Evolutionary conservation across 1,140 invertebrate species (phyloP), one percentile per base, ranked within the genome.

Genomic region (Matsumurasca onukii): DNA sequence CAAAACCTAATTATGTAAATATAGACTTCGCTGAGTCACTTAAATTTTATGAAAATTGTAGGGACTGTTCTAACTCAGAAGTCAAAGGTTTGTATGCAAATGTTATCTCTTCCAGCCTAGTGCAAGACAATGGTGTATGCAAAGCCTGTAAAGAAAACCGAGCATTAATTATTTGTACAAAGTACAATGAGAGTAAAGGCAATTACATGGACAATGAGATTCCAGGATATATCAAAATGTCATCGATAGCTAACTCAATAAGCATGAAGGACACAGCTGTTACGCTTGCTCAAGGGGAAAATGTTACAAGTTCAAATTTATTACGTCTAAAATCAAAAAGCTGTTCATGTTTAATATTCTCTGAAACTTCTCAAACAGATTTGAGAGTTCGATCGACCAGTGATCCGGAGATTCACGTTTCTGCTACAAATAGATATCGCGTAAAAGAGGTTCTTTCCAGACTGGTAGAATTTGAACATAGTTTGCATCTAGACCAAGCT

Each of bases 1-100:
- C n/a, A 51, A 51, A 3, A 20, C n/a, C 49, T 9, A 51, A 51
- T n/a, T 51, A 51, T 22, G 49, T 51, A 12, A 51, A 51, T 22
- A 12, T 51, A 20, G 49, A 51, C n/a, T 51, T 51, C n/a, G 49
- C 49, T 22, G 49, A 51, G n/a, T 51, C 49, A 5, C 49, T 51
- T 12, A 51, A 51, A 51, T 51, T 20, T 20, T 51, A 51, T 22
- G 49, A 51, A 20, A 51, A 51, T 22, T 51, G 49, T 51, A 51
- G 24, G 24, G 49, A 51, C n/a, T 51, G 49, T 20, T 51, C n/a
- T 20, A 51, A 51, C 3, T 20, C n/a, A n/a, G n/a, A n/a, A n/a
- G n/a, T n/a, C n/a, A n/a, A n/a, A n/a, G n/a, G n/a, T n/a, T n/a
- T n/a, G n/a, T n/a, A n/a, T n/a, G n/a, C n/a, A n/a, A n/a, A n/a